Conservation (phyloP, 23 tunicate species). For the Halocynthia roretzi region DNA sequence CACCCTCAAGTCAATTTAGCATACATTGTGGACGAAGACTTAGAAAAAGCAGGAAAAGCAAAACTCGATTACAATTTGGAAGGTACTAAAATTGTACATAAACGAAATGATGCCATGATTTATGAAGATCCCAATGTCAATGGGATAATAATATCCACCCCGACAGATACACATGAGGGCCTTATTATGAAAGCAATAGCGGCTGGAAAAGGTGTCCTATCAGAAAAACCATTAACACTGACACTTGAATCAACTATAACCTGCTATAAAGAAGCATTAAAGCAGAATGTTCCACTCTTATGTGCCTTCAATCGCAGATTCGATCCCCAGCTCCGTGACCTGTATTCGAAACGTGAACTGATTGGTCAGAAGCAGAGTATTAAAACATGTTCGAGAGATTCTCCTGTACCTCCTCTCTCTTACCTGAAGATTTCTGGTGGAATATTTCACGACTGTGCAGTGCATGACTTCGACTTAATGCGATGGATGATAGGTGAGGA, state of each 20-base stretch:
- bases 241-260: slow-evolving; percentile 34
- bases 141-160: slow-evolving; percentile 72
- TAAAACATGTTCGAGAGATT: slow-evolving; percentile 87
- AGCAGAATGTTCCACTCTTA: slow-evolving; percentile 46
- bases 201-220: slow-evolving; percentile 91
- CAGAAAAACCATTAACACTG: slow-evolving; percentile 90
- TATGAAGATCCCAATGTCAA: slow-evolving; percentile 40
- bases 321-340: slow-evolving; percentile 72
- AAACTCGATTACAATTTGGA: slow-evolving; percentile 16
- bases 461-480: slow-evolving; percentile 83
- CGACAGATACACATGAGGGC: slow-evolving; percentile 73
- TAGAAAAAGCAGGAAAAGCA: slow-evolving; percentile 23
- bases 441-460: slow-evolving; percentile 94
- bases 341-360: slow-evolving; percentile 18
- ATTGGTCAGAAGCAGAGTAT: slow-evolving; percentile 73
- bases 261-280: slow-evolving; percentile 60
- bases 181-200: slow-evolving; percentile 29
- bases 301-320: slow-evolving; percentile 98
- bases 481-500: slow-evolving; percentile 75
- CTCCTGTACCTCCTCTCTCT: slow-evolving; percentile 74
- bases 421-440: slow-evolving; percentile 93
- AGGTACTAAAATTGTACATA: slow-evolving; percentile 26
- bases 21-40: slow-evolving; percentile 43
- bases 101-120: slow-evolving; percentile 14
- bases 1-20: slow-evolving; percentile 25